These are phyloP conservation scores for Platyscapa corneri DNA, from an alignment of 1,140 invertebrate genomes.

Conservation along the genomic window DNA sequence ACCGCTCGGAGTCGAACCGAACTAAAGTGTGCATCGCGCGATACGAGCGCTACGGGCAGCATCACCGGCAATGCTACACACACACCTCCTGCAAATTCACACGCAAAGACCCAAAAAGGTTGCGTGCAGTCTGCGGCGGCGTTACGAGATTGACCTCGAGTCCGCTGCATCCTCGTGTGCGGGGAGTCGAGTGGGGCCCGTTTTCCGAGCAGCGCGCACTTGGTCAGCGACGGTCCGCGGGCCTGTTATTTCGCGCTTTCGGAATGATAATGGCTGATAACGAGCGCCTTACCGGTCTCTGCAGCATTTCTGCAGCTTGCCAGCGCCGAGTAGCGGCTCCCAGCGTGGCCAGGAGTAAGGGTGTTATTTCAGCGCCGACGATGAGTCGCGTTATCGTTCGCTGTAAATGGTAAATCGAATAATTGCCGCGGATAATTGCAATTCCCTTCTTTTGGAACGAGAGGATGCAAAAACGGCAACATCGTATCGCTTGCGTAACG, in stretches of 20 bases:
- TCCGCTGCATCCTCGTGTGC: not conserved
- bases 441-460: no score
- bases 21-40: not conserved
- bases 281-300: not conserved
- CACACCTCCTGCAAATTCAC: constrained; percentile 55
- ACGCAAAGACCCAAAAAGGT: constrained; percentile 64
- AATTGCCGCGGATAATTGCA: no score
- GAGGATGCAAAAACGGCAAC: no score
- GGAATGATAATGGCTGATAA: no score
- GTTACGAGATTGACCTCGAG: constrained; percentile 10
- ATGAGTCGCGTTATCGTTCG: no score
- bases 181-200: not conserved
- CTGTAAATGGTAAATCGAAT: no score
- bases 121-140: constrained; percentile 56
- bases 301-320: no score
- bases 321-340: no score
- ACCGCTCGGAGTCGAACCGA: no score
- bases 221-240: not conserved
- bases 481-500: no score
- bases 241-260: not conserved
- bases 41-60: not conserved
- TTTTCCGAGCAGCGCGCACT: not conserved
- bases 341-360: no score
- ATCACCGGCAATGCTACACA: not conserved
- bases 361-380: no score